phyloP scores from a whole-genome alignment of 2,113 vertebrate species.

The Tautogolabrus adspersus region DNA sequence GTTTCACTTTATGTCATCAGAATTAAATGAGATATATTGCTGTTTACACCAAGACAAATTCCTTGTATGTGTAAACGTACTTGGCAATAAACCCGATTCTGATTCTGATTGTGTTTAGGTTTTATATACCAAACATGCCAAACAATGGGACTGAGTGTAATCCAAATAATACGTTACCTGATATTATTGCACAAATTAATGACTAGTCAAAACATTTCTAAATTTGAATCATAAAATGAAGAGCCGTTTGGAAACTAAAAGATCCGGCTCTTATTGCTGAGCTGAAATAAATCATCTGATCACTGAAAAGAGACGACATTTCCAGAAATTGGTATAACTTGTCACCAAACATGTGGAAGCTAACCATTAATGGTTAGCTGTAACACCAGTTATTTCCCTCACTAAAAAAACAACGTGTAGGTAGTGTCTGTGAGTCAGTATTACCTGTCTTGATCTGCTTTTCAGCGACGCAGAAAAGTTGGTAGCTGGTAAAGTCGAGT shows the following conservation, averaged over 20 bases:
- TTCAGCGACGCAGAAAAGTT: conserved; percentile 48
- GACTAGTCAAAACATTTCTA: too few species aligned
- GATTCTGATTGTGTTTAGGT: too few species aligned
- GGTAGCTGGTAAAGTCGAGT: conserved; percentile 43
- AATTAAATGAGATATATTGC: too few species aligned
- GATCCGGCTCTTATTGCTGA: not conserved
- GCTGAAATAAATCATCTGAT: not conserved
- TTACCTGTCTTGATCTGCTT: conserved; percentile 59
- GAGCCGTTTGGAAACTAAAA: not conserved
- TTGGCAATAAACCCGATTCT: too few species aligned
- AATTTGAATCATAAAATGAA: not conserved
- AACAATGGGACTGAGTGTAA: too few species aligned
- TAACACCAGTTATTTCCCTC: not conserved
- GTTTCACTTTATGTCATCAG: too few species aligned
- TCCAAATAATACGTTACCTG: too few species aligned
- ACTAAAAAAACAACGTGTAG: not conserved
- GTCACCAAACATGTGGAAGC: not conserved
- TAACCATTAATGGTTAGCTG: not conserved
- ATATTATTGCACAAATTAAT: too few species aligned
- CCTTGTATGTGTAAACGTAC: too few species aligned
- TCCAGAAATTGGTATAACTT: not conserved
- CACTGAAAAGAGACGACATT: not conserved
- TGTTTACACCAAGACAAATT: too few species aligned
- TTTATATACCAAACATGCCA: too few species aligned
- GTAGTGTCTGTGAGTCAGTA: not conserved